These are phyloP conservation scores for Hystrix brachyura DNA, from an alignment of 2,113 vertebrate genomes.

Conservation along the genomic window DNA sequence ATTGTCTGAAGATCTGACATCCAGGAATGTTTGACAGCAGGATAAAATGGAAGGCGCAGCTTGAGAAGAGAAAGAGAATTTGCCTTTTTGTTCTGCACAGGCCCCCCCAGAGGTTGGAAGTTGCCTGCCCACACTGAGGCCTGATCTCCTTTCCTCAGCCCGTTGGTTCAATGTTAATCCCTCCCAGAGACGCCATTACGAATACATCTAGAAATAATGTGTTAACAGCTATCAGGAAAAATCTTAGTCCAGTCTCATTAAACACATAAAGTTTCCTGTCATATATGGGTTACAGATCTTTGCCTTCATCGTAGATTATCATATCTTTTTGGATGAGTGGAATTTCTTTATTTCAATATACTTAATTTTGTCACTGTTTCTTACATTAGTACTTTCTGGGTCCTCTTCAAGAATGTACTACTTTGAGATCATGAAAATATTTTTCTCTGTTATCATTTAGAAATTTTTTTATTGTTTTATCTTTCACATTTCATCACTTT, in stretches of 20 bases:
- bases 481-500: neutral
- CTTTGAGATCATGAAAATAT: neutral
- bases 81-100: neutral
- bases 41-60: neutral
- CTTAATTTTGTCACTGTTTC: neutral
- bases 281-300: neutral
- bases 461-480: neutral
- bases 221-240: neutral
- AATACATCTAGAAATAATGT: neutral
- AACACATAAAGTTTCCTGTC: neutral
- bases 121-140: neutral
- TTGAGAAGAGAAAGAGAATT: neutral
- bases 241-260: neutral
- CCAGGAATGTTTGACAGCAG: neutral
- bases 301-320: neutral
- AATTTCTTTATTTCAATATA: neutral
- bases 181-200: neutral
- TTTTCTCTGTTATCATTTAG: neutral
- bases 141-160: neutral
- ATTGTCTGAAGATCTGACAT: accelerated
- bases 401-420: neutral
- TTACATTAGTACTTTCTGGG: neutral
- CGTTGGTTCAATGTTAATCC: neutral
- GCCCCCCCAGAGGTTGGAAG: neutral
- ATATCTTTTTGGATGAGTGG: neutral